Percentiles rank a stretch among this genome's conserved stretches.
Evolutionary conservation across 2,888 invertebrate genomes (phyloP).

Genomic region (Drosophila pegasa): DNA sequence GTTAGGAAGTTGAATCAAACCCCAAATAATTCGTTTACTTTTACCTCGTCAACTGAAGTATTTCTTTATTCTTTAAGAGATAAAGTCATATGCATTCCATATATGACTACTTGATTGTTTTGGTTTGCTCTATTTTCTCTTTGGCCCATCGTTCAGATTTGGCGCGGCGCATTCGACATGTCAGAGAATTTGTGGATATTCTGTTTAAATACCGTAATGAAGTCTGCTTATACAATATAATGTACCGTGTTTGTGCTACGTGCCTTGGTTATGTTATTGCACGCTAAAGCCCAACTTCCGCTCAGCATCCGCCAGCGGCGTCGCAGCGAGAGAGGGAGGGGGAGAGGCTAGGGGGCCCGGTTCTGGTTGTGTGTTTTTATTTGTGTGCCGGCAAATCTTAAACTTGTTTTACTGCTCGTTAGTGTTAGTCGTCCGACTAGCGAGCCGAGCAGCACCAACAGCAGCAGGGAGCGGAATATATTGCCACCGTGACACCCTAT

Average conservation of each 20-base stretch:
- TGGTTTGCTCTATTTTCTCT: background rate
- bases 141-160: conserved; percentile 44
- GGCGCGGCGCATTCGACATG: conserved; percentile 63
- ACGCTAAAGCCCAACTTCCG: conserved; percentile 64
- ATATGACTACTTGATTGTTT: background rate
- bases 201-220: conserved; percentile 84
- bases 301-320: conserved; percentile 37
- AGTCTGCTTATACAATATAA: conserved; percentile 84
- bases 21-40: too few relatives aligned
- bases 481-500: conserved; percentile 68
- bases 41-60: too few relatives aligned
- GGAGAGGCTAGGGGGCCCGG: background rate
- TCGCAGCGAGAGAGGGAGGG: background rate
- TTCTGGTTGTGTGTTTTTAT: conserved; percentile 66
- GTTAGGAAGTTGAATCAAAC: too few relatives aligned
- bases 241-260: conserved; percentile 84
- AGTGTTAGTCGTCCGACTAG: conserved; percentile 61
- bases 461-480: background rate
- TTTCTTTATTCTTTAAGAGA: too few relatives aligned
- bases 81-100: background rate
- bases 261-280: conserved; percentile 83
- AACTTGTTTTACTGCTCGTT: conserved; percentile 81
- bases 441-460: background rate
- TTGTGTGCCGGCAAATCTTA: conserved; percentile 77
- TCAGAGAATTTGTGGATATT: conserved; percentile 79